A percentile compares a stretch with the other conserved stretches of the same genome.
These are phyloP conservation scores for Hemicrepidius hirtus DNA, from an alignment of 2,888 invertebrate species.

Conservation along the genomic window DNA sequence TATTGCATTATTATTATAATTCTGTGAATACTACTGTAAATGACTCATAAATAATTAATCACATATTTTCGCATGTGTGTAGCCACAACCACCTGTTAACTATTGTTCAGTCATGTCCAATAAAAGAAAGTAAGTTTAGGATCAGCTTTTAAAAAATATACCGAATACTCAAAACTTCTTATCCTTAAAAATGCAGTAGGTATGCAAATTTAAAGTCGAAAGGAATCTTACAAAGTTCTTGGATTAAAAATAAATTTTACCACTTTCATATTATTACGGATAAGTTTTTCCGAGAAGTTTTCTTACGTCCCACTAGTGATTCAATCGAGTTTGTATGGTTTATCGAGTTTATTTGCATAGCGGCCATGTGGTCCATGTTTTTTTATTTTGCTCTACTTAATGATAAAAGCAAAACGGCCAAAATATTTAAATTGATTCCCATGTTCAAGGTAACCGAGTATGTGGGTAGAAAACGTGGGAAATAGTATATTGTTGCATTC, in stretches of 20 bases:
- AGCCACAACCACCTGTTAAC: constrained; percentile 7
- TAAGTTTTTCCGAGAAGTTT: neutral
- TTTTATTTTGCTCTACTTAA: neutral
- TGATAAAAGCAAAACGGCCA: neutral
- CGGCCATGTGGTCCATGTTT: neutral
- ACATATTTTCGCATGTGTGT: neutral
- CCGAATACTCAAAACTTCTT: constrained; percentile 3
- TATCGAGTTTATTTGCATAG: constrained; percentile 11
- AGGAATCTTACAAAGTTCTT: no score
- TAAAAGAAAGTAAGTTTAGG: neutral
- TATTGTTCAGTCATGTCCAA: neutral
- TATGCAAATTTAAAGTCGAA: neutral
- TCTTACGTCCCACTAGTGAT: neutral
- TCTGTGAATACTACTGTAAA: constrained; percentile 6
- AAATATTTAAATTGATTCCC: constrained; percentile 4
- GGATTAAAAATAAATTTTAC: neutral
- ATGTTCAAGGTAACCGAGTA: constrained; percentile 7
- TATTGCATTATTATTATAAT: neutral
- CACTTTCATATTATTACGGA: neutral
- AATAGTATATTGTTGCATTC: neutral
- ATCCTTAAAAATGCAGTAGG: neutral
- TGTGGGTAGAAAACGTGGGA: constrained; percentile 28
- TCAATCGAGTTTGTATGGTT: neutral
- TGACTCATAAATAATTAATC: constrained; percentile 26
- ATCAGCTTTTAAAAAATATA: neutral